phyloP scores from a whole-genome alignment of 2,113 vertebrate genomes.

The Leptodactylus fuscus region DNA sequence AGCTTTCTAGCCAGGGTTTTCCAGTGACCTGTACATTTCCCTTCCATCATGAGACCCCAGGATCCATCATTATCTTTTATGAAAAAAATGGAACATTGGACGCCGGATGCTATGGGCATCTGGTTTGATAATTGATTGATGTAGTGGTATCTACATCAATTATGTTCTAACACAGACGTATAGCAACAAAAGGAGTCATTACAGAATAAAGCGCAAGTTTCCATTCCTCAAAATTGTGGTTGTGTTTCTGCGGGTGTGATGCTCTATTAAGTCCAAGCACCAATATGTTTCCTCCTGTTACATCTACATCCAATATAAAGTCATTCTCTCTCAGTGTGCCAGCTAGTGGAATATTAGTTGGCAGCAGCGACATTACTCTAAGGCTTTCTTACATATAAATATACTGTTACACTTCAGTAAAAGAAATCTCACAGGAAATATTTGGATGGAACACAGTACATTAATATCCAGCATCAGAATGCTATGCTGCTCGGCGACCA shows the following conservation, averaged over 20 bases:
- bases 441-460: neutral
- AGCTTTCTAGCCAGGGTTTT: too few relatives aligned
- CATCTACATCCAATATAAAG: neutral
- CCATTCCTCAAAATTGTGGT: conserved; percentile 27
- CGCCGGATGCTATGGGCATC: too few relatives aligned
- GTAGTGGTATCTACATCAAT: neutral
- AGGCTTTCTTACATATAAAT: neutral
- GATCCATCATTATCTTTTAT: too few relatives aligned
- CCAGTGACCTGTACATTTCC: too few relatives aligned
- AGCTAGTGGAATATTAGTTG: conserved; percentile 4
- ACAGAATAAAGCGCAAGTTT: conserved; percentile 1
- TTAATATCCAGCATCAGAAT: neutral
- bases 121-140: too few relatives aligned
- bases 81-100: too few relatives aligned
- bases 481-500: neutral
- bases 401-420: neutral
- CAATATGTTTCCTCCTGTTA: conserved; percentile 10
- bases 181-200: neutral
- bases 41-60: too few relatives aligned
- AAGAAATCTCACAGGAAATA: neutral
- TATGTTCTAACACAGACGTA: conserved; percentile 1
- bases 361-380: neutral
- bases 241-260: neutral
- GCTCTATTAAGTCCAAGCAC: neutral
- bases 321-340: neutral